Evolutionary conservation across 2,888 invertebrate species (phyloP).

Genomic region (Boloria selene): DNA sequence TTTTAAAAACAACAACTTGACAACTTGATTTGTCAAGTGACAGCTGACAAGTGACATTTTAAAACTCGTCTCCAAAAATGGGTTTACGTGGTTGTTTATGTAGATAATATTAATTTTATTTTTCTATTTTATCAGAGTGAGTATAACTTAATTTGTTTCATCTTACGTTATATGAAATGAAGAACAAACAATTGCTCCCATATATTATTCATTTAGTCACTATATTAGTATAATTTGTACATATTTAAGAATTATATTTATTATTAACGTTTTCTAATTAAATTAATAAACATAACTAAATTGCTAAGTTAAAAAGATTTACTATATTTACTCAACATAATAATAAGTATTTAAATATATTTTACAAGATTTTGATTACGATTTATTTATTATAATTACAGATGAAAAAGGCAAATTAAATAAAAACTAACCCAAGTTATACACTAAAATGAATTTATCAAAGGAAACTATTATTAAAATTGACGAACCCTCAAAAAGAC

Average conservation of each 20-base stretch:
- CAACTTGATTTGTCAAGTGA: too few relatives aligned
- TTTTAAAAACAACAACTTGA: too few relatives aligned
- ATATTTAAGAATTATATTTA: too few relatives aligned
- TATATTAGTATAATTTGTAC: too few relatives aligned
- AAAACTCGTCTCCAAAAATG: background rate
- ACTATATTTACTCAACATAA: too few relatives aligned
- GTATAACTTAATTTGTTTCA: background rate
- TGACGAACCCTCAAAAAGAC: conserved; percentile 43
- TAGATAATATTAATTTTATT: background rate
- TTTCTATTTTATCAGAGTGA: background rate
- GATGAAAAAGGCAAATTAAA: background rate
- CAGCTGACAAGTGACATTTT: background rate
- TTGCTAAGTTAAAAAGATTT: too few relatives aligned
- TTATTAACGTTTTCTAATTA: too few relatives aligned
- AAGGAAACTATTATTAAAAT: conserved; percentile 69
- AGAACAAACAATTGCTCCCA: too few relatives aligned
- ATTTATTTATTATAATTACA: background rate
- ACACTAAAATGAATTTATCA: conserved; percentile 50
- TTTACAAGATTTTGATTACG: too few relatives aligned
- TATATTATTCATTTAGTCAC: too few relatives aligned
- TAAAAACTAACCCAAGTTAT: background rate
- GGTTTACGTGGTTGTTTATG: conserved; percentile 9
- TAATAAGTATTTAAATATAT: too few relatives aligned
- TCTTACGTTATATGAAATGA: background rate
- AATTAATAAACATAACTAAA: too few relatives aligned